phyloP scores from a whole-genome alignment of 2,888 invertebrate genomes.

The Muschampia plurimacula region DNA sequence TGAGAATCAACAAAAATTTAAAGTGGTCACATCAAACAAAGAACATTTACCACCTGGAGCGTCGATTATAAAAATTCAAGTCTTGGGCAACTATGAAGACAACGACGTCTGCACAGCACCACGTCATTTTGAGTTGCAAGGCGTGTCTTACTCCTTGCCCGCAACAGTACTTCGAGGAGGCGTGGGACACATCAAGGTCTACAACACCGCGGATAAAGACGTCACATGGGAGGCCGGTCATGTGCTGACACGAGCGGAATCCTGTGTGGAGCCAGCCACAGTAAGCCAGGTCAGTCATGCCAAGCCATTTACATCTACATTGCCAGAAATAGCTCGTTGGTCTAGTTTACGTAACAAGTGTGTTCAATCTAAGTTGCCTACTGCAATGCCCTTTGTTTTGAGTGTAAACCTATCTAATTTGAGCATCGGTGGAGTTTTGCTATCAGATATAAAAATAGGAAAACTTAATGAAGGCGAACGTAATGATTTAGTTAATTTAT shows the following conservation, averaged over 20 bases:
- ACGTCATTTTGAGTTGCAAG: constrained; percentile 46
- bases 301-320: too few relatives aligned
- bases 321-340: too few relatives aligned
- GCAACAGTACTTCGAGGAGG: constrained; percentile 48
- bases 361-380: too few relatives aligned
- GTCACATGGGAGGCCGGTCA: constrained; percentile 37
- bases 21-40: constrained; percentile 36
- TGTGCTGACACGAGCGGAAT: constrained; percentile 39
- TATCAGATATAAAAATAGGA: too few relatives aligned
- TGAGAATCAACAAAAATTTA: constrained; percentile 16
- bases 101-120: constrained; percentile 44
- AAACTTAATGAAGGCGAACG: background rate
- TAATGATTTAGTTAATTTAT: background rate
- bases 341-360: too few relatives aligned
- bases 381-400: background rate
- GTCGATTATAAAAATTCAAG: constrained; percentile 43
- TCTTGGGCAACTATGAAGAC: constrained; percentile 37
- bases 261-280: constrained; percentile 37
- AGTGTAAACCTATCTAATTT: too few relatives aligned
- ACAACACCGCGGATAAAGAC: constrained; percentile 43
- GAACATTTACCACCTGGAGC: constrained; percentile 44
- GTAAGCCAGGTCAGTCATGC: background rate
- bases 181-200: constrained; percentile 47
- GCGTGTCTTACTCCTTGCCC: constrained; percentile 46
- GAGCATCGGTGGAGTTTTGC: too few relatives aligned